Percentiles rank a stretch among this genome's conserved stretches.
These are phyloP conservation scores for Brachyrhaphis roseni DNA, from an alignment of 2,797 vertebrate genomes.

Conservation along the genomic window DNA sequence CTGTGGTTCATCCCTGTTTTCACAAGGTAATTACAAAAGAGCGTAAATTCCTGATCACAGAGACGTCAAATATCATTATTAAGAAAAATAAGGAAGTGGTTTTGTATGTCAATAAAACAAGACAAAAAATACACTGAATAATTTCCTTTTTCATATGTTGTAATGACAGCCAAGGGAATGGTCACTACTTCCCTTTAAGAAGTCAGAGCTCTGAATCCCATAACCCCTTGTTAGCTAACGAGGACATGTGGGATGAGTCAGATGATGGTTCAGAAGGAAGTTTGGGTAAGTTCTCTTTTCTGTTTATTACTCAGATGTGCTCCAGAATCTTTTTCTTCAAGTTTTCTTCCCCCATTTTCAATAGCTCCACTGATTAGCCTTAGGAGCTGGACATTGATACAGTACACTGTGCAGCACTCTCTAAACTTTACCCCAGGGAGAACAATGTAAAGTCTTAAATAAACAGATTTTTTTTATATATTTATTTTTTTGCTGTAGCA, in stretches of 20 bases:
- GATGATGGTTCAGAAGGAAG: constrained; percentile 84
- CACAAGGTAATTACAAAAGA: constrained; percentile 83
- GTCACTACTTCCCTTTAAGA: constrained; percentile 92
- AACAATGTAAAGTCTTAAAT: neutral
- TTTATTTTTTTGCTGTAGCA: neutral
- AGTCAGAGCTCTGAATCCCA: constrained; percentile 83
- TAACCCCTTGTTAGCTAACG: constrained; percentile 89
- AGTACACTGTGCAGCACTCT: neutral
- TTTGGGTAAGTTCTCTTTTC: constrained; percentile 80
- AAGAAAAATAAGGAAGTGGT: neutral
- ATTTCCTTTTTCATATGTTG: constrained; percentile 38
- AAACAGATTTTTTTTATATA: no score
- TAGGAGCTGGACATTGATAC: neutral
- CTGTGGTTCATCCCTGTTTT: constrained; percentile 93
- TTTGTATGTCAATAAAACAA: neutral
- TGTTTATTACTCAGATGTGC: neutral
- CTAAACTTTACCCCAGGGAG: neutral
- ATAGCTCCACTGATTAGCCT: neutral
- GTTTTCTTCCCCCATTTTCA: neutral
- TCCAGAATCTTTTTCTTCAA: neutral
- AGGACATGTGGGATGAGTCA: constrained; percentile 92
- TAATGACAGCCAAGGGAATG: constrained; percentile 88
- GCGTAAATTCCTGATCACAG: neutral
- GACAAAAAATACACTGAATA: neutral
- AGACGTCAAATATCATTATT: neutral